Conservation (phyloP, 2,888 invertebrate genomes). For the Lycophotia porphyrea region DNA sequence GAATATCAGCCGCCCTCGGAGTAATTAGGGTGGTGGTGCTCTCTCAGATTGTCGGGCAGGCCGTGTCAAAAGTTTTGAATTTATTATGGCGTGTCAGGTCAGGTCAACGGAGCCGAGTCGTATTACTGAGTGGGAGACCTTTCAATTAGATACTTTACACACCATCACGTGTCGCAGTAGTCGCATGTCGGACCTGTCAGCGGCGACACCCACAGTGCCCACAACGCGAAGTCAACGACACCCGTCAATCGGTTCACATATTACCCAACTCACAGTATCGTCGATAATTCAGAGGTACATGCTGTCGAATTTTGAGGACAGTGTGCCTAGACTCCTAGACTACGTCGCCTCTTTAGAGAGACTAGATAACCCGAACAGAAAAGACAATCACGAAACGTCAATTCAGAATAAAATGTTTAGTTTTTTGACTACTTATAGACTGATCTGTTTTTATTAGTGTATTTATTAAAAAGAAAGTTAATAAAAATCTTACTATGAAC, state of each 20-base stretch:
- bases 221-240: constrained; percentile 28
- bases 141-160: constrained; percentile 35
- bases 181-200: constrained; percentile 9
- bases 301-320: constrained; percentile 16
- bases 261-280: constrained; percentile 10
- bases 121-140: constrained; percentile 45
- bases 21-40: constrained; percentile 57
- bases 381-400: not conserved
- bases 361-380: not conserved
- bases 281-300: constrained; percentile 28
- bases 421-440: not conserved
- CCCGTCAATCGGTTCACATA: constrained; percentile 34
- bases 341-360: not conserved
- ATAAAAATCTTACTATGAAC: too few species aligned
- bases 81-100: constrained; percentile 56
- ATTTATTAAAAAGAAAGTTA: too few species aligned
- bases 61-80: constrained; percentile 60
- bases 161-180: constrained; percentile 26
- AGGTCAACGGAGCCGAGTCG: constrained; percentile 42
- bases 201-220: constrained; percentile 10
- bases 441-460: too few species aligned
- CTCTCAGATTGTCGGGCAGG: constrained; percentile 47
- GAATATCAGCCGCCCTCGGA: constrained; percentile 42
- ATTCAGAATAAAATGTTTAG: not conserved
- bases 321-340: not conserved